phyloP scores from a whole-genome alignment of 35 echinoderm and acorn worm genomes.

The Apostichopus californicus region DNA sequence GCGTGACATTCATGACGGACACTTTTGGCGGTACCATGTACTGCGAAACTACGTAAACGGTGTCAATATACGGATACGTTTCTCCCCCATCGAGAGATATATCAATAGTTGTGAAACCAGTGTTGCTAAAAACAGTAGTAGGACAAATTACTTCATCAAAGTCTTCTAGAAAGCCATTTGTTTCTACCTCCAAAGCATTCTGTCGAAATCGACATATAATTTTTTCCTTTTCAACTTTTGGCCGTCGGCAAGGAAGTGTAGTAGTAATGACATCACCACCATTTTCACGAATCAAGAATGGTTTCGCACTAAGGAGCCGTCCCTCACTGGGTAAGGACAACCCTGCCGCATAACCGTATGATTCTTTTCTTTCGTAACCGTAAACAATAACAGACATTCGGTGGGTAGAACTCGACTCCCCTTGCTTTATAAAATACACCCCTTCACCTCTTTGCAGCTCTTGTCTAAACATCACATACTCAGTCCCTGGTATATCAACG shows the following conservation, averaged over 20 bases:
- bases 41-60: constrained; percentile 62
- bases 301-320: constrained; percentile 45
- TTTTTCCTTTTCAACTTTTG: not conserved
- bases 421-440: constrained; percentile 68
- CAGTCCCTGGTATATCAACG: constrained; percentile 1
- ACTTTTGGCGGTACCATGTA: constrained; percentile 39
- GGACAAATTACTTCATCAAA: constrained; percentile 57
- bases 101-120: constrained; percentile 24
- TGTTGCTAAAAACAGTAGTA: constrained; percentile 52
- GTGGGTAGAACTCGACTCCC: not conserved
- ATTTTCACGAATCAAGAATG: constrained; percentile 56
- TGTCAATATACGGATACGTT: constrained; percentile 61
- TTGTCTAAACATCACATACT: not conserved
- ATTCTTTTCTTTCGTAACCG: constrained; percentile 61
- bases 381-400: constrained; percentile 77
- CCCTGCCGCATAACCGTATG: constrained; percentile 65
- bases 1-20: not conserved
- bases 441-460: constrained; percentile 51
- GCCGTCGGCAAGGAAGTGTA: constrained; percentile 57
- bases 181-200: not conserved
- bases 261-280: constrained; percentile 59
- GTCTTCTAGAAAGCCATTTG: not conserved
- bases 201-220: constrained; percentile 54
- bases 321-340: not conserved
- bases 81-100: constrained; percentile 57